Evolutionary conservation across 2,113 vertebrate genomes (phyloP).

Genomic region (Oreocharis arfaki): DNA sequence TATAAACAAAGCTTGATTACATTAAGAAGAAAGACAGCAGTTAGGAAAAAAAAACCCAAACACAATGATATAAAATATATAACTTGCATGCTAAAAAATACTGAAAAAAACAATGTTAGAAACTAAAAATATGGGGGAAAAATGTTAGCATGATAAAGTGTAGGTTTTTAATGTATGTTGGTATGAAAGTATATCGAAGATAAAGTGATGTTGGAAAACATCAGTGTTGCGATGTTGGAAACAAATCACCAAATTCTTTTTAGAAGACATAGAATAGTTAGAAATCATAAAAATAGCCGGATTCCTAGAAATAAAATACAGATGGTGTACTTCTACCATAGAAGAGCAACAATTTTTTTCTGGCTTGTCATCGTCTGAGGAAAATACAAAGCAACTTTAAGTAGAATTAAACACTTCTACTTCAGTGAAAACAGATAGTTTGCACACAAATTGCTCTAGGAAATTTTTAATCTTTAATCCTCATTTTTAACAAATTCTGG

Average conservation of each 20-base stretch:
- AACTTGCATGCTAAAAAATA: neutral
- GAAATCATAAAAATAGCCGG: neutral
- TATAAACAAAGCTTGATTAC: neutral
- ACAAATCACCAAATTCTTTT: neutral
- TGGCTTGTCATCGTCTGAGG: neutral
- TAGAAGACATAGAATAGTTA: neutral
- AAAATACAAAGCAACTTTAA: neutral
- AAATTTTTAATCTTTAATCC: conserved; percentile 11
- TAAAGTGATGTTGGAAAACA: neutral
- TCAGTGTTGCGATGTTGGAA: neutral
- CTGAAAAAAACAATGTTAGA: neutral
- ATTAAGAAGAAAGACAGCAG: neutral
- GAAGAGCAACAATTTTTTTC: neutral
- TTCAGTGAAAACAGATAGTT: neutral
- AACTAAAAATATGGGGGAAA: neutral
- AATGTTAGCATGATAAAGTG: neutral
- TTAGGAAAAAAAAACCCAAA: neutral
- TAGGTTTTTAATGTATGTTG: neutral
- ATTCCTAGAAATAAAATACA: neutral
- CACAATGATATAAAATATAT: neutral
- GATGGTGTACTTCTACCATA: neutral
- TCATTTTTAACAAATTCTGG: neutral
- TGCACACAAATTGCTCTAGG: neutral
- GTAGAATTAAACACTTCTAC: neutral
- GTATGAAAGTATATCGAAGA: neutral